Percentiles rank a stretch among this genome's conserved stretches.
phyloP scores from a whole-genome alignment of 2,888 invertebrate species.

The Plusia festucae region DNA sequence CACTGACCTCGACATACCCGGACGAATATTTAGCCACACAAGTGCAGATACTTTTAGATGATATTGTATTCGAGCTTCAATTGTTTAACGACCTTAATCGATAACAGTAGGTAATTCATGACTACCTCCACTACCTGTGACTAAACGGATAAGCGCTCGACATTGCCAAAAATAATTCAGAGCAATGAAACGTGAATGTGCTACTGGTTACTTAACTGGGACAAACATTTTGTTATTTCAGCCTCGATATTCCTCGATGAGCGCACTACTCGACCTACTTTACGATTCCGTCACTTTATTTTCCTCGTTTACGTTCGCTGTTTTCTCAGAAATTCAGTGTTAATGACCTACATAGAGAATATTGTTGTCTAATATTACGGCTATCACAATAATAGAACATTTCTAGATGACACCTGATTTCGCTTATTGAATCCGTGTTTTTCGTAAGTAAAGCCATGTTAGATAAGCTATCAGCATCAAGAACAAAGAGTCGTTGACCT shows the following conservation, averaged over 20 bases:
- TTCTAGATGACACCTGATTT: constrained; percentile 24
- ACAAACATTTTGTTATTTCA: constrained; percentile 72
- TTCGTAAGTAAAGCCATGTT: constrained; percentile 42
- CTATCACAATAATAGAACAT: constrained; percentile 20
- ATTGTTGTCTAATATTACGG: constrained; percentile 46
- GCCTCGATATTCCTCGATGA: constrained; percentile 68
- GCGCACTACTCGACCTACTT: constrained; percentile 78
- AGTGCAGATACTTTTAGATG: constrained; percentile 49
- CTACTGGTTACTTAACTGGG: constrained; percentile 66
- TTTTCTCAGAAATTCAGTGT: constrained; percentile 79
- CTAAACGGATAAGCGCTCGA: background rate
- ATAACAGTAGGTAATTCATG: background rate
- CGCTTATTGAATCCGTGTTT: constrained; percentile 46
- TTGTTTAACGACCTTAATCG: constrained; percentile 13
- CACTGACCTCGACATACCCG: constrained; percentile 78
- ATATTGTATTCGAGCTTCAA: constrained; percentile 14
- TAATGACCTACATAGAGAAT: constrained; percentile 81
- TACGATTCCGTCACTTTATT: constrained; percentile 66
- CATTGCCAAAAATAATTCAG: constrained; percentile 43
- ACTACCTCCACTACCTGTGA: background rate
- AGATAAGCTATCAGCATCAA: constrained; percentile 68
- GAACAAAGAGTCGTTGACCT: constrained; percentile 84
- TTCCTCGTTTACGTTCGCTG: constrained; percentile 77
- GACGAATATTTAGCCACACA: constrained; percentile 65
- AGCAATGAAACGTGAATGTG: constrained; percentile 42